These are phyloP conservation scores for Diorhabda carinulata DNA, from an alignment of 1,140 invertebrate genomes.

Conservation along the genomic window DNA sequence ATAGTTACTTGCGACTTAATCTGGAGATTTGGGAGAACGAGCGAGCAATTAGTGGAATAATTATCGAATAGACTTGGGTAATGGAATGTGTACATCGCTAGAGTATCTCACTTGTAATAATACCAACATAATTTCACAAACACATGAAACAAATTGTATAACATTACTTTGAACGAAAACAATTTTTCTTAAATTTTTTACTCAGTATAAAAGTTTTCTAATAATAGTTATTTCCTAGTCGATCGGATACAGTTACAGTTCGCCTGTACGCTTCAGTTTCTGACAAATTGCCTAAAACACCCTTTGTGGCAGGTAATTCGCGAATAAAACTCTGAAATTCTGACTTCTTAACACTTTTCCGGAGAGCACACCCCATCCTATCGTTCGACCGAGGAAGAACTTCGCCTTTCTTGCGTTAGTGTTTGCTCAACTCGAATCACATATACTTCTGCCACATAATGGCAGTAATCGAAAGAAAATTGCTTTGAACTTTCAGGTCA, in stretches of 20 bases:
- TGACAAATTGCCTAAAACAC: conserved; percentile 39
- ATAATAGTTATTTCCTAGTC: conserved; percentile 37
- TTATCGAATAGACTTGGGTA: too few species aligned
- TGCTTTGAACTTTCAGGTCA: conserved; percentile 37
- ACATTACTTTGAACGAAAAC: too few species aligned
- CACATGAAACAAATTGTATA: too few species aligned
- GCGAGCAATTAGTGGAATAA: too few species aligned
- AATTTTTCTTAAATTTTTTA: too few species aligned
- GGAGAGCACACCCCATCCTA: background rate
- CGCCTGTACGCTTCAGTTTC: conserved; percentile 12
- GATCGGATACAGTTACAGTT: conserved; percentile 32
- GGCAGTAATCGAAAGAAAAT: conserved; percentile 42
- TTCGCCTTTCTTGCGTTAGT: conserved; percentile 32
- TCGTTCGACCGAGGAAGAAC: conserved; percentile 22
- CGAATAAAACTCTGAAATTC: conserved; percentile 39
- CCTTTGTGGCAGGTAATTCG: conserved; percentile 45
- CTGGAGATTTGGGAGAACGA: too few species aligned
- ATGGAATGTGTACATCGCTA: too few species aligned
- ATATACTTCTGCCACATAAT: conserved; percentile 40
- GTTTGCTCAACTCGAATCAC: conserved; percentile 40
- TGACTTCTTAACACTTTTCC: conserved; percentile 41
- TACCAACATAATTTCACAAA: too few species aligned
- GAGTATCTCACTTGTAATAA: too few species aligned
- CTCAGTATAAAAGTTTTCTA: too few species aligned
- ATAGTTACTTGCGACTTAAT: too few species aligned